Conservation (phyloP, 1,140 invertebrate genomes). For the Trachymyrmex cornetzi region DNA sequence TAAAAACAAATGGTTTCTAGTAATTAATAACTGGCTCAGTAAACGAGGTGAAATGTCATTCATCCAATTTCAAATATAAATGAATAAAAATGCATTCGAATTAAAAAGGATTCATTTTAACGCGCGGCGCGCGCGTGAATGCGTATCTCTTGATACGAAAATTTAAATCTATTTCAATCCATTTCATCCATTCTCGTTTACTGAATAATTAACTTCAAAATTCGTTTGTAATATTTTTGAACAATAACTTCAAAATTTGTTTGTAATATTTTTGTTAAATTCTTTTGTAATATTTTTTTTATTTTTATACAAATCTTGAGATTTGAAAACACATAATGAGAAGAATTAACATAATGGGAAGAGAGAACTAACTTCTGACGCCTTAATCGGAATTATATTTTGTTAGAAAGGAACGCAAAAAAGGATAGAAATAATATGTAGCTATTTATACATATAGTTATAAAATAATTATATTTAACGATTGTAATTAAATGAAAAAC, state of each 20-base stretch:
- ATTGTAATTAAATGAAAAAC: not conserved
- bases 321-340: not conserved
- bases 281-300: slow-evolving; percentile 2
- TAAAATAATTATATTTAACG: not conserved
- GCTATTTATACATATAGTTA: not conserved
- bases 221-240: not conserved
- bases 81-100: no score
- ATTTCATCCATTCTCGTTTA: no score
- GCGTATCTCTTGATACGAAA: no score
- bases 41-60: no score
- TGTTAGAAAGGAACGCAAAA: not conserved
- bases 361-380: not conserved
- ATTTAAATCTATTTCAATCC: no score
- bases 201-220: not conserved
- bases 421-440: not conserved
- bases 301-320: not conserved
- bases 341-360: no score
- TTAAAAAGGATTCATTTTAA: no score
- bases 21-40: no score
- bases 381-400: not conserved
- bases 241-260: not conserved
- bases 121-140: no score
- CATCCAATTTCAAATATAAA: no score
- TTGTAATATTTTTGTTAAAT: not conserved
- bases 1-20: not conserved